Conservation (phyloP, 2,113 vertebrate species). For the Glaucidium brasilianum region DNA sequence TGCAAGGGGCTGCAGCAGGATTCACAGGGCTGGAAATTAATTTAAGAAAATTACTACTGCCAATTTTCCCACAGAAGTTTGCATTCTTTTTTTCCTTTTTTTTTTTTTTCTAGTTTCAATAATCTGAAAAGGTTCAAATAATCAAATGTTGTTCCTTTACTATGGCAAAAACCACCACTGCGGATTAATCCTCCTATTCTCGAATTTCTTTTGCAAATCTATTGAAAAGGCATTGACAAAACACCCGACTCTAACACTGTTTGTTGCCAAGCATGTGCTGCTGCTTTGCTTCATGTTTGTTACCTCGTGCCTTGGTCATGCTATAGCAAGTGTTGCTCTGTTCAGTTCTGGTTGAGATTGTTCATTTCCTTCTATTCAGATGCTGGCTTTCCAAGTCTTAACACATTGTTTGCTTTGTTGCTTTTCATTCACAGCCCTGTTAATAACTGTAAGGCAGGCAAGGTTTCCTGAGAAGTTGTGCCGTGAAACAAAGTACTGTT, state of each 20-base stretch:
- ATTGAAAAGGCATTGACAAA: neutral
- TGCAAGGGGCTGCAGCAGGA: neutral
- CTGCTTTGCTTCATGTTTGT: neutral
- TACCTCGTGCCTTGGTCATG: neutral
- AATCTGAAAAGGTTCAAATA: neutral
- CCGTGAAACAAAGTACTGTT: neutral
- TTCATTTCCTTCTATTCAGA: constrained; percentile 11
- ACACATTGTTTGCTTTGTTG: neutral
- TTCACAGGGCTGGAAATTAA: neutral
- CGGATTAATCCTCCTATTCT: neutral
- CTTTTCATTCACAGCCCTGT: neutral
- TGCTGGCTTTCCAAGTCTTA: neutral
- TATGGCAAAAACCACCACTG: neutral
- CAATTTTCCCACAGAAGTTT: neutral
- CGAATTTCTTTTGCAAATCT: neutral
- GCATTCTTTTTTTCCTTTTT: neutral
- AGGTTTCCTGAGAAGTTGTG: neutral
- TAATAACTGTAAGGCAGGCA: neutral
- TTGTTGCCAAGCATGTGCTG: neutral
- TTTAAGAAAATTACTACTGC: neutral
- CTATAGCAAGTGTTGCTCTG: neutral
- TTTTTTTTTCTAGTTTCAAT: neutral
- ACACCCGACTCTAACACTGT: neutral
- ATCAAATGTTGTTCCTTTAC: neutral
- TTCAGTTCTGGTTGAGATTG: neutral